These are phyloP conservation scores for Anguilla anguilla DNA, from an alignment of 2,797 vertebrate species.

Conservation along the genomic window DNA sequence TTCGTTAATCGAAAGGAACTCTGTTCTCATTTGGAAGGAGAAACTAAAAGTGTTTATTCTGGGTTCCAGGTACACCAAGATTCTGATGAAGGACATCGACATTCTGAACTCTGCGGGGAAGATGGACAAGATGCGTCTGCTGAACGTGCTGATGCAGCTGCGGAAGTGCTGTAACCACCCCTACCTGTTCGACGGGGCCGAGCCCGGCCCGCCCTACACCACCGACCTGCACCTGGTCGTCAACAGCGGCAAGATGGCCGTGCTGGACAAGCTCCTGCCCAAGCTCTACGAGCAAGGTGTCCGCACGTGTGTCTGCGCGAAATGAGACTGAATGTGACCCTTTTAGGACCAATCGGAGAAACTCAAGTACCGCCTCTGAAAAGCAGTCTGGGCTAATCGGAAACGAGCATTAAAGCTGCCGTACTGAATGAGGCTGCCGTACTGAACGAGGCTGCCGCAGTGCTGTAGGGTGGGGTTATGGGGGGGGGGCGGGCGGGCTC, in stretches of 20 bases:
- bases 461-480: not conserved
- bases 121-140: constrained; percentile 95
- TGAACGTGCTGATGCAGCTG: constrained; percentile 97
- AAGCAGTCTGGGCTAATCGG: too few relatives aligned
- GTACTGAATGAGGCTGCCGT: too few relatives aligned
- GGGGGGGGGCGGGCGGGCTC: too few relatives aligned
- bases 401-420: too few relatives aligned
- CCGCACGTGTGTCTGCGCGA: too few relatives aligned
- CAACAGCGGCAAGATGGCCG: constrained; percentile 97
- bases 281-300: constrained; percentile 93
- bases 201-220: constrained; percentile 95
- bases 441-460: too few relatives aligned
- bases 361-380: too few relatives aligned
- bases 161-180: constrained; percentile 98
- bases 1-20: not conserved
- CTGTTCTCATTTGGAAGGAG: not conserved
- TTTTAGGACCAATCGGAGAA: too few relatives aligned
- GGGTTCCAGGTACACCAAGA: constrained; percentile 89
- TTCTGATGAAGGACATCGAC: constrained; percentile 99
- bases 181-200: constrained; percentile 95
- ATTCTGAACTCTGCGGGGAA: constrained; percentile 98
- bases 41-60: not conserved
- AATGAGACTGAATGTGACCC: too few relatives aligned
- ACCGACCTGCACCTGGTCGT: constrained; percentile 95
- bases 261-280: constrained; percentile 92